Evolutionary conservation across 2,797 vertebrate species (phyloP).

Genomic region (Notoglanidium macrostoma): DNA sequence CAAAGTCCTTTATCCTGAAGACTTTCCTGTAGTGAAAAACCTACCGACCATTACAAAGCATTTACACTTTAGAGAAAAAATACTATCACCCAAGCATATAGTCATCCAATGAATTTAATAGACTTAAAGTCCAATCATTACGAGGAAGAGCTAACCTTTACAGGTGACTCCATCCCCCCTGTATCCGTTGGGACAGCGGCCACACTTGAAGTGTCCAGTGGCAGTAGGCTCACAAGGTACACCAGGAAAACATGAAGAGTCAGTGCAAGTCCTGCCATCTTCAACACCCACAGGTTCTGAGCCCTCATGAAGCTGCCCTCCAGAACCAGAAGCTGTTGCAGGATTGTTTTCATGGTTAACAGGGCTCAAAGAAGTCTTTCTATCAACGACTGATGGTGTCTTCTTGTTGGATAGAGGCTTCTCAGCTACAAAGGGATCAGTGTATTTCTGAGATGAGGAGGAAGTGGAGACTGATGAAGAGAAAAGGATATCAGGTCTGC

Average conservation of each 20-base stretch:
- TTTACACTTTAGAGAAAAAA: not conserved
- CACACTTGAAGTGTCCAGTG: constrained; percentile 74
- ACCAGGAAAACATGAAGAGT: constrained; percentile 80
- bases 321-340: not conserved
- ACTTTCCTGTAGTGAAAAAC: not conserved
- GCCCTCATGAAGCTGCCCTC: constrained; percentile 6
- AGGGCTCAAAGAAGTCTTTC: constrained; percentile 46
- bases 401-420: constrained; percentile 38
- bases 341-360: constrained; percentile 50
- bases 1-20: not conserved
- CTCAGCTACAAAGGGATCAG: constrained; percentile 57
- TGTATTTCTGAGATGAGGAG: constrained; percentile 52
- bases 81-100: not conserved
- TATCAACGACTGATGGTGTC: constrained; percentile 47
- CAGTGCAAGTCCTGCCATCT: constrained; percentile 67
- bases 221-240: constrained; percentile 76
- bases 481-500: constrained; percentile 47
- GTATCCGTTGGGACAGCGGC: constrained; percentile 81
- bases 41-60: not conserved
- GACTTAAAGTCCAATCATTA: not conserved
- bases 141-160: constrained; percentile 73
- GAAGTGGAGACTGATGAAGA: constrained; percentile 48
- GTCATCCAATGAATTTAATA: not conserved
- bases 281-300: not conserved
- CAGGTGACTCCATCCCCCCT: constrained; percentile 81